phyloP scores from a whole-genome alignment of 1,140 invertebrate genomes.

The Laupala kohalensis region DNA sequence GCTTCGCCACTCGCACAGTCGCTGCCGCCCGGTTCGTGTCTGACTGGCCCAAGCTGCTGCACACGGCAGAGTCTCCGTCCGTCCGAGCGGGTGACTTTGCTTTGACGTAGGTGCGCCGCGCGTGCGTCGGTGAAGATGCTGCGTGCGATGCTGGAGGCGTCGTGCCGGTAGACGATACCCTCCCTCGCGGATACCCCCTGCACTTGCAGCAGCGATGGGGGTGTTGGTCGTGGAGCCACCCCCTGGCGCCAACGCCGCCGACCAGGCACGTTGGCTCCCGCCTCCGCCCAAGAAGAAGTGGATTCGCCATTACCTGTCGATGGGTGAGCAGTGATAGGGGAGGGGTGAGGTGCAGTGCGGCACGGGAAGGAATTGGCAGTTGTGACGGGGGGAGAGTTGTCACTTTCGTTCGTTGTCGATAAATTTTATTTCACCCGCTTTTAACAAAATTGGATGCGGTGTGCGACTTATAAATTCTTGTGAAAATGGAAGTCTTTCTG shows the following conservation, averaged over 20 bases:
- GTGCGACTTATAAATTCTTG: neutral
- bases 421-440: too few relatives aligned
- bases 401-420: too few relatives aligned
- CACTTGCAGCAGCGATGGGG: constrained; percentile 11
- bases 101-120: too few relatives aligned
- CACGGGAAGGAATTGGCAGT: neutral
- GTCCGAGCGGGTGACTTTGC: too few relatives aligned
- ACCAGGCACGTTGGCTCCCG: constrained; percentile 23
- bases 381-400: neutral
- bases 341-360: neutral
- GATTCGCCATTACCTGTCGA: constrained; percentile 51
- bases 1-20: too few relatives aligned
- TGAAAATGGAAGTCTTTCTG: neutral
- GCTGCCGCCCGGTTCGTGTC: too few relatives aligned
- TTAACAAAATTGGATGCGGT: neutral
- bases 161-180: neutral
- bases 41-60: too few relatives aligned
- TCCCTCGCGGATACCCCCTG: neutral
- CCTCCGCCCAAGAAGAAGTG: constrained; percentile 57
- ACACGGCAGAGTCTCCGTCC: too few relatives aligned
- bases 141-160: too few relatives aligned
- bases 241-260: neutral
- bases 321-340: constrained; percentile 29
- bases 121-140: too few relatives aligned
- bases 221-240: constrained; percentile 19